phyloP scores from a whole-genome alignment of 2,797 vertebrate species.

The Rhinatrema bivittatum region DNA sequence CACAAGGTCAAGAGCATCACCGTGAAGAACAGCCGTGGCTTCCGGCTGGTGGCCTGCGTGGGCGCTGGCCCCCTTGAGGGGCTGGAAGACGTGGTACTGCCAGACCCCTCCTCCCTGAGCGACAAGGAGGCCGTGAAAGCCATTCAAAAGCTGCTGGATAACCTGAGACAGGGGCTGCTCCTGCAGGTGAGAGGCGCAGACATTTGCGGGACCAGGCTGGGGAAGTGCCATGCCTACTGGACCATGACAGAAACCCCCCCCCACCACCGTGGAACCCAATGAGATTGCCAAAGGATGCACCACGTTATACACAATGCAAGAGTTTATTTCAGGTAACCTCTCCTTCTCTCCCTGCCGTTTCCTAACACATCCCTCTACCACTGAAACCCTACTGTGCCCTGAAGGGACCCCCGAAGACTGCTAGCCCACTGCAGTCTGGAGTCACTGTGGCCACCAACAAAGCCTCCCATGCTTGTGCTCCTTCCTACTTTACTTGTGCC shows the following conservation, averaged over 20 bases:
- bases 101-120: slow-evolving; percentile 13
- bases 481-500: too few relatives aligned
- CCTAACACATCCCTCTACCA: too few relatives aligned
- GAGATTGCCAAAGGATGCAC: slow-evolving; percentile 58
- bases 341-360: too few relatives aligned
- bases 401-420: background rate
- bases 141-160: slow-evolving; percentile 57
- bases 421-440: background rate
- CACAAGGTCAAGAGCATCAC: slow-evolving; percentile 46
- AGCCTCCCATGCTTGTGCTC: too few relatives aligned
- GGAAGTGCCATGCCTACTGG: slow-evolving; percentile 65
- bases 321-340: slow-evolving; percentile 64
- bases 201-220: slow-evolving; percentile 55
- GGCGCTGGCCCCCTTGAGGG: slow-evolving; percentile 1
- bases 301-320: slow-evolving; percentile 44
- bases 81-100: slow-evolving; percentile 56
- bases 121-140: slow-evolving; percentile 48
- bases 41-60: slow-evolving; percentile 59
- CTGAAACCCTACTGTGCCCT: too few relatives aligned
- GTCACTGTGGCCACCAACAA: background rate
- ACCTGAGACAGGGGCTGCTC: slow-evolving; percentile 57
- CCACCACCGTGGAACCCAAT: slow-evolving; percentile 22
- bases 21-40: slow-evolving; percentile 51
- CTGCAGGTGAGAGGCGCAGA: slow-evolving; percentile 35
- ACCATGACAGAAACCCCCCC: slow-evolving; percentile 62